Evolutionary conservation across 1,140 invertebrate species (phyloP).

Genomic region (Nautilus pompilius): DNA sequence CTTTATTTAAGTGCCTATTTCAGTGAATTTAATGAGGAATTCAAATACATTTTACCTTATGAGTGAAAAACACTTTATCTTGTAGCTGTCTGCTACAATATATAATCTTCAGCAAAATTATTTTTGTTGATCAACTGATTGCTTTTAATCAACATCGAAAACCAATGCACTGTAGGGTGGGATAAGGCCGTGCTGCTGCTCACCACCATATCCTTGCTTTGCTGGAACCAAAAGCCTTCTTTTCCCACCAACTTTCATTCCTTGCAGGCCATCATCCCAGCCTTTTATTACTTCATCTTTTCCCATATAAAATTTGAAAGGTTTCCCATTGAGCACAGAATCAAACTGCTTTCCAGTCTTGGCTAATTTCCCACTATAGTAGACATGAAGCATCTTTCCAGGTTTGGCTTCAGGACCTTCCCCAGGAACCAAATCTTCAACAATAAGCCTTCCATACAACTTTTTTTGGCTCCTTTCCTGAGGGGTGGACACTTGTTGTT

Average conservation of each 20-base stretch:
- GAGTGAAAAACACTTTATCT: too few species aligned
- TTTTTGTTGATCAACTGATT: neutral
- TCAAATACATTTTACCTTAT: too few species aligned
- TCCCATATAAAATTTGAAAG: slow-evolving; percentile 45
- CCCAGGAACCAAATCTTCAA: slow-evolving; percentile 76
- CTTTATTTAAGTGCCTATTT: too few species aligned
- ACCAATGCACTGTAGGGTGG: neutral
- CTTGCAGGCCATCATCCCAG: slow-evolving; percentile 82
- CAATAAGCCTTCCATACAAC: too few species aligned
- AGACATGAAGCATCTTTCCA: slow-evolving; percentile 65
- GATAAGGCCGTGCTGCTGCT: neutral
- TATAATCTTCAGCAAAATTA: neutral
- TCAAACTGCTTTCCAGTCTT: slow-evolving; percentile 52
- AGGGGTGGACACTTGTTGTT: too few species aligned
- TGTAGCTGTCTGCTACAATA: too few species aligned
- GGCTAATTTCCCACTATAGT: slow-evolving; percentile 48
- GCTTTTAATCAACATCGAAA: neutral
- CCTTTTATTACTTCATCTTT: slow-evolving; percentile 60
- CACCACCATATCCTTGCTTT: slow-evolving; percentile 59
- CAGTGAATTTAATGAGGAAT: too few species aligned
- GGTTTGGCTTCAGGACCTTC: slow-evolving; percentile 71
- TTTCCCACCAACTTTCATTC: slow-evolving; percentile 82
- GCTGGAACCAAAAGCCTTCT: slow-evolving; percentile 80
- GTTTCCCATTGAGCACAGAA: slow-evolving; percentile 52
- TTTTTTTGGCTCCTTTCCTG: too few species aligned